Percentiles rank a stretch among this genome's conserved stretches.
Conservation (phyloP, 2,888 invertebrate species). For the Macrosoma leucophasiata region DNA sequence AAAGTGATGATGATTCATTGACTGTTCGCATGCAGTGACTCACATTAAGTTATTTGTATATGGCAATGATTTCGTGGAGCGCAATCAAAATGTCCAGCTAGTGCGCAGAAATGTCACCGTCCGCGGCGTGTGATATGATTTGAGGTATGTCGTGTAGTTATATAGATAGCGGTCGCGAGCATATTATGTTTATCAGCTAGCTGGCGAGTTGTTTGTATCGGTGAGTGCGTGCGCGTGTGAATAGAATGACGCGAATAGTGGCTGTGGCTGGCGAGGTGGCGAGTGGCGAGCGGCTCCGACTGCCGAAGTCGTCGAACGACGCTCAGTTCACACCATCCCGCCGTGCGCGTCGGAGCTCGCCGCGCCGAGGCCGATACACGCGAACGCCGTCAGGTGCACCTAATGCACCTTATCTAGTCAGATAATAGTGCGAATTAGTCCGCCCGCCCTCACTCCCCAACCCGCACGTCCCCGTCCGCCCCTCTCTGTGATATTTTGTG, state of each 20-base stretch:
- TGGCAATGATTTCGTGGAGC: too few species aligned
- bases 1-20: too few species aligned
- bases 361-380: conserved; percentile 53
- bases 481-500: conserved; percentile 49
- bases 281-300: conserved; percentile 22
- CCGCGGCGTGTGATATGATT: conserved; percentile 12
- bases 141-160: conserved; percentile 20
- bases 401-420: conserved; percentile 57
- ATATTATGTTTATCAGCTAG: conserved; percentile 35
- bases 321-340: conserved; percentile 54
- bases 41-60: too few species aligned
- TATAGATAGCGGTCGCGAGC: conserved; percentile 25
- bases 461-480: too few species aligned
- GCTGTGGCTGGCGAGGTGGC: conserved; percentile 47
- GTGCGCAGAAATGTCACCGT: conserved; percentile 6
- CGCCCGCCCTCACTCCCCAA: conserved; percentile 33
- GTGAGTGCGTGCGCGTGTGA: conserved; percentile 64
- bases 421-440: conserved; percentile 66
- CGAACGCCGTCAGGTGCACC: conserved; percentile 37
- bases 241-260: conserved; percentile 68
- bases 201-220: conserved; percentile 57
- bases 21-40: too few species aligned
- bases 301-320: conserved; percentile 24
- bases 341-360: conserved; percentile 58
- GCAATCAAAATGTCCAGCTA: conserved; percentile 4